These are phyloP conservation scores for Scaptomyza reducta DNA, from an alignment of 2,888 invertebrate species.

Conservation along the genomic window DNA sequence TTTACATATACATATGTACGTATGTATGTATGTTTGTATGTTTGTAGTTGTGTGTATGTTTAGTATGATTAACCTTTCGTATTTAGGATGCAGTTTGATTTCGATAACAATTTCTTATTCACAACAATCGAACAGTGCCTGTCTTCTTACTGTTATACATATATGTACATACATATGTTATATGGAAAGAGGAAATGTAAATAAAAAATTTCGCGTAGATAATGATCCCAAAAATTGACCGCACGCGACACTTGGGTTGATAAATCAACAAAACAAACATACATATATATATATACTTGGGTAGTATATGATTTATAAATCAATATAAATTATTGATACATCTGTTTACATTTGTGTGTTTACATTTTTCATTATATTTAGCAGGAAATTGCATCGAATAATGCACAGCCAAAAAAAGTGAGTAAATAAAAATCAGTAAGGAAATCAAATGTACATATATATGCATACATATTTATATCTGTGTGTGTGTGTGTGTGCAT, in stretches of 20 bases:
- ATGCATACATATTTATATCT: no score
- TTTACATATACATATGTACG: conserved; percentile 9
- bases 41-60: background rate
- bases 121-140: background rate
- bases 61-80: background rate
- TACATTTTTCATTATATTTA: conserved; percentile 23
- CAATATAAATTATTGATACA: conserved; percentile 10
- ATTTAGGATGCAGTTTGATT: conserved; percentile 22
- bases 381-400: conserved; percentile 40
- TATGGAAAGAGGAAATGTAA: conserved; percentile 18
- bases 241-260: conserved; percentile 7
- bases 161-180: no score
- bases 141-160: no score
- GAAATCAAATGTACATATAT: conserved; percentile 1
- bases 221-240: conserved; percentile 13
- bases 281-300: background rate
- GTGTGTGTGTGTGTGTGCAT: background rate
- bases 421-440: conserved; percentile 6
- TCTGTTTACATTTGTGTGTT: background rate
- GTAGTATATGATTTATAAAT: background rate
- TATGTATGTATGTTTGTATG: no score
- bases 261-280: conserved; percentile 15
- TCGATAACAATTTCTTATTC: background rate
- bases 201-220: conserved; percentile 7
- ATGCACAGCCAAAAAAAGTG: conserved; percentile 23